A percentile compares a stretch with the other conserved stretches of the same genome.
Evolutionary conservation across 2,797 vertebrate genomes (phyloP).

Genomic region (Lagodon rhomboides): DNA sequence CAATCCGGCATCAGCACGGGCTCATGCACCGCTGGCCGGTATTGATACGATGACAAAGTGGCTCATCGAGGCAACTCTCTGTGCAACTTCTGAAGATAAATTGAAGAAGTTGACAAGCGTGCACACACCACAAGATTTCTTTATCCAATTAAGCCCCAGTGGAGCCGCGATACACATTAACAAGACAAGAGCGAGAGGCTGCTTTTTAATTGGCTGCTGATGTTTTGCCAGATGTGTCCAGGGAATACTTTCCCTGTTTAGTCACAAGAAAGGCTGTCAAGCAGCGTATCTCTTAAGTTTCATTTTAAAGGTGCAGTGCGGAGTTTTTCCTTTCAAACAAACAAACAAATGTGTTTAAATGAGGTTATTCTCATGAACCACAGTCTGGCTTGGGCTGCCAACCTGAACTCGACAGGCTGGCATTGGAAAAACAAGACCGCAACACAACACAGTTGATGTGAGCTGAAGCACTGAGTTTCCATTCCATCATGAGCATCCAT

Average conservation of each 20-base stretch:
- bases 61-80: conserved; percentile 1
- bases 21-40: conserved; percentile 1
- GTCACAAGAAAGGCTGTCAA: neutral
- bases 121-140: conserved; percentile 21
- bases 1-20: neutral
- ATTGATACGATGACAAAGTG: conserved; percentile 2
- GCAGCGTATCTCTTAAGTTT: neutral
- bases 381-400: too few relatives aligned
- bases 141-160: conserved; percentile 27
- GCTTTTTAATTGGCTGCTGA: conserved; percentile 29
- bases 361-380: too few relatives aligned
- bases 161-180: neutral
- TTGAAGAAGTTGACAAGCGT: conserved; percentile 8
- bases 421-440: too few relatives aligned
- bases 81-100: conserved; percentile 7
- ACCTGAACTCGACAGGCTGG: too few relatives aligned
- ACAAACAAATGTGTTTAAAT: too few relatives aligned
- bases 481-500: too few relatives aligned
- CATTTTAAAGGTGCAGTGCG: neutral
- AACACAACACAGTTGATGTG: too few relatives aligned
- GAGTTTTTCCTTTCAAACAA: too few relatives aligned
- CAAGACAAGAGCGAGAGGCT: conserved; percentile 1
- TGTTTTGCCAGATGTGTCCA: conserved; percentile 1
- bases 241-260: conserved; percentile 20
- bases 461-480: too few relatives aligned